Conservation (phyloP, 1,140 invertebrate species). For the Brachionus sp. region DNA sequence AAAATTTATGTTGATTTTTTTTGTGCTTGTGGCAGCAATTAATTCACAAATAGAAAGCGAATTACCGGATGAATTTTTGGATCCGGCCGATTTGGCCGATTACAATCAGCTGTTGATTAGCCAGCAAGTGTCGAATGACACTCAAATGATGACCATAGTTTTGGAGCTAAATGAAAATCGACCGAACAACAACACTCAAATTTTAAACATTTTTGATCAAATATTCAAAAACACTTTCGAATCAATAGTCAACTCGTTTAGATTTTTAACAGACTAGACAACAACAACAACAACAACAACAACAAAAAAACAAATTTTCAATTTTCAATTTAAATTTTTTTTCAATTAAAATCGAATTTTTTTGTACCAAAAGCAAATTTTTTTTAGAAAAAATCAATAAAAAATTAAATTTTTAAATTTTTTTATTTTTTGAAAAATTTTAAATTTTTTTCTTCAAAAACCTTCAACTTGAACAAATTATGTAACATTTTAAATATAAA, state of each 20-base stretch:
- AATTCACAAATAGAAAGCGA: background rate
- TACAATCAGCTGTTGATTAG: background rate
- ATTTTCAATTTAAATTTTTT: too few species aligned
- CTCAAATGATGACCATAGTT: background rate
- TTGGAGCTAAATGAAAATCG: background rate
- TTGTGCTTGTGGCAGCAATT: background rate
- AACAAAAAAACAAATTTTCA: too few species aligned
- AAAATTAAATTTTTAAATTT: background rate
- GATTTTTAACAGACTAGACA: background rate
- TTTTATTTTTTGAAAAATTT: too few species aligned
- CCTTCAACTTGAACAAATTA: background rate
- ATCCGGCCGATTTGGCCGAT: background rate
- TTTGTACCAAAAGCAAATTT: background rate
- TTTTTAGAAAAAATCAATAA: background rate
- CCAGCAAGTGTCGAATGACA: background rate
- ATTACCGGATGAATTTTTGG: background rate
- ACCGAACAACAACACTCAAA: background rate
- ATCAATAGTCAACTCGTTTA: background rate
- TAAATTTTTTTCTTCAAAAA: background rate
- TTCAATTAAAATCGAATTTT: too few species aligned
- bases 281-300: too few species aligned
- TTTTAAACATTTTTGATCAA: background rate
- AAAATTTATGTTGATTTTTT: background rate
- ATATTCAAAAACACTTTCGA: background rate
- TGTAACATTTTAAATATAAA: slow-evolving; percentile 15